Evolutionary conservation across 2,888 invertebrate genomes (phyloP), one percentile per base, ranked within the genome.

Genomic region (Drosophila subquinaria): DNA sequence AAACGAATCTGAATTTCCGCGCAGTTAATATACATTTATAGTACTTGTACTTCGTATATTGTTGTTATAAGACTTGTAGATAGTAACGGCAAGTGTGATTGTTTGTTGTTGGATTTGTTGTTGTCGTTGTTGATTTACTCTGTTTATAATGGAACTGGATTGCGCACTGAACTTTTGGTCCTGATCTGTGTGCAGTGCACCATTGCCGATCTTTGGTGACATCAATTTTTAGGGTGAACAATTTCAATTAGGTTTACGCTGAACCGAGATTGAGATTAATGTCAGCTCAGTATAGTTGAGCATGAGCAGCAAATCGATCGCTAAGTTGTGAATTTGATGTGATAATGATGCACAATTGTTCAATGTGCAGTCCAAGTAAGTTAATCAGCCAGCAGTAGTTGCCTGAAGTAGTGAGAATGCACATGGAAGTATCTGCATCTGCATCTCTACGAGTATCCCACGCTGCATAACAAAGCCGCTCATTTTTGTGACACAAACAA

Each of bases 221-320:
- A 90, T 89, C 90, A 92, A 92, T 92, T 92, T 92, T 90, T 87
- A 86, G 92, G 92, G 90, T 92, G 92, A 92, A 86, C 90, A 86
- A 90, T 83, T 90, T 90, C 90, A 91, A 90, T 92, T 91, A 91
- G 91, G 91, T 83, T 73, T 63, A 84, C 79, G 76, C 81, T 83
- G 88, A 90, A 82, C 80, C 81, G 82, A 57, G 81, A 73, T 79
- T 70, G 77, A 71, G 88, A 89, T 89, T 89, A 88, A 84, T 68
- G 56, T 50, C 68, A 57, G 74, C 51, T 65, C 50, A 51, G 64
- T 61, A 73, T 73, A 70, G 76, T 70, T 79, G 72, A 79, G 75
- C 70, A 78, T 73, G 71, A 66, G 71, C 52, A 65, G 56, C 63
- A 64, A 76, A 68, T 65, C 69, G 69, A 57, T 65, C 53, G 65